Percentiles rank a stretch among this genome's conserved stretches.
phyloP scores from a whole-genome alignment of 2,888 invertebrate genomes.

The Morpho deidamia region DNA sequence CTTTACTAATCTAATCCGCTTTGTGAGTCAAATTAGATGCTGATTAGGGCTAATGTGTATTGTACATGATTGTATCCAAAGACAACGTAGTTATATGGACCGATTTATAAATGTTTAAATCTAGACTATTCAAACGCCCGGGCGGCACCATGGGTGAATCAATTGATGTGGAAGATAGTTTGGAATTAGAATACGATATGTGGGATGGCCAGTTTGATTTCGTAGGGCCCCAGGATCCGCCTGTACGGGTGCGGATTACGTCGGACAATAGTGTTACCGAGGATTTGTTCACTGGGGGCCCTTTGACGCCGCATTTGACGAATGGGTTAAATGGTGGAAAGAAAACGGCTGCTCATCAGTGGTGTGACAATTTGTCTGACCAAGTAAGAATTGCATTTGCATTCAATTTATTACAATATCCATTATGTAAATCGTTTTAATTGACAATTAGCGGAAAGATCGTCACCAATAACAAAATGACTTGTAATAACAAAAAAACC shows the following conservation, averaged over 20 bases:
- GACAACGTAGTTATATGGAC: constrained; percentile 36
- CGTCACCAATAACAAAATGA: too few species aligned
- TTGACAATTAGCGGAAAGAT: too few species aligned
- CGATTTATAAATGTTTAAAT: constrained; percentile 65
- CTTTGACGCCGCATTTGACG: constrained; percentile 64
- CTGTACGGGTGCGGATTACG: constrained; percentile 54
- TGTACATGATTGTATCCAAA: constrained; percentile 63
- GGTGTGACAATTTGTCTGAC: constrained; percentile 79
- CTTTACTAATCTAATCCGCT: constrained; percentile 56
- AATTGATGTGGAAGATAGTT: constrained; percentile 74
- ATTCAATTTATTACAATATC: too few species aligned
- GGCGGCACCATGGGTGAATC: constrained; percentile 65
- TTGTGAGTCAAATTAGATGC: constrained; percentile 46
- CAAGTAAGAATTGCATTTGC: constrained; percentile 66
- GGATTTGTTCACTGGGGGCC: constrained; percentile 68
- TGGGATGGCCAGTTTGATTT: constrained; percentile 95
- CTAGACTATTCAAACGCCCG: constrained; percentile 64
- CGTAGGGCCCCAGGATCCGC: constrained; percentile 79
- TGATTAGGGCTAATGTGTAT: constrained; percentile 38
- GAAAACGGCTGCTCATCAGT: constrained; percentile 75
- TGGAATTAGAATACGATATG: constrained; percentile 90
- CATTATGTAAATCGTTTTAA: too few species aligned
- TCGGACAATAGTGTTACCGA: constrained; percentile 65
- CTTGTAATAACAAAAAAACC: background rate
- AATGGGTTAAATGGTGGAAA: constrained; percentile 75